These are phyloP conservation scores for Erythrolamprus reginae DNA, from an alignment of 2,113 vertebrate species.

Conservation along the genomic window DNA sequence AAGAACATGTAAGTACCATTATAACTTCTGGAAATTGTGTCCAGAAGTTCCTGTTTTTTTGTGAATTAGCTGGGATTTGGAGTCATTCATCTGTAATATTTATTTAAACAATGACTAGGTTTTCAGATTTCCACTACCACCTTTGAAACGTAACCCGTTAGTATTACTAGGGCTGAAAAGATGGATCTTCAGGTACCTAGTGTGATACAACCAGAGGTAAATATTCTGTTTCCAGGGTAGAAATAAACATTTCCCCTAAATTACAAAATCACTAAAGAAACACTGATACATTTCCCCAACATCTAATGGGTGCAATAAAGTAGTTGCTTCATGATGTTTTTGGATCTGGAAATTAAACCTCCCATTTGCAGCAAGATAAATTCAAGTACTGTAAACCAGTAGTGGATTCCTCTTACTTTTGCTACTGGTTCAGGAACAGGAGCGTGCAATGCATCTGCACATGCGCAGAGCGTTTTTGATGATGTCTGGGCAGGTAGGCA, in stretches of 20 bases:
- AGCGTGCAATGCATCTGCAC: too few species aligned
- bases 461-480: too few species aligned
- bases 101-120: slow-evolving; percentile 37
- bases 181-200: slow-evolving; percentile 26
- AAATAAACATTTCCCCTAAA: slow-evolving; percentile 26
- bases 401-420: too few species aligned
- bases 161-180: slow-evolving; percentile 33
- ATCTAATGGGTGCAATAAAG: slow-evolving; percentile 26
- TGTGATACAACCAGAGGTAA: background rate
- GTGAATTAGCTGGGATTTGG: slow-evolving; percentile 33
- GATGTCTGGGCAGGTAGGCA: too few species aligned
- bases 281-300: slow-evolving; percentile 20
- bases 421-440: too few species aligned
- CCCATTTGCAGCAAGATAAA: slow-evolving; percentile 64
- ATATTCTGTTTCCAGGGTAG: slow-evolving; percentile 48
- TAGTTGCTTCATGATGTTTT: slow-evolving; percentile 34
- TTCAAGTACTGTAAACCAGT: slow-evolving; percentile 64
- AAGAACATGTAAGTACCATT: slow-evolving; percentile 38
- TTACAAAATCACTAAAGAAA: slow-evolving; percentile 30
- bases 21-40: slow-evolving; percentile 33
- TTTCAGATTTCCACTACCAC: slow-evolving; percentile 37
- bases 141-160: slow-evolving; percentile 29
- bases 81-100: slow-evolving; percentile 25
- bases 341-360: slow-evolving; percentile 35
- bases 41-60: slow-evolving; percentile 38